Evolutionary conservation across 2,113 vertebrate genomes (phyloP).

Genomic region (Cyphomyrus plagiostoma): DNA sequence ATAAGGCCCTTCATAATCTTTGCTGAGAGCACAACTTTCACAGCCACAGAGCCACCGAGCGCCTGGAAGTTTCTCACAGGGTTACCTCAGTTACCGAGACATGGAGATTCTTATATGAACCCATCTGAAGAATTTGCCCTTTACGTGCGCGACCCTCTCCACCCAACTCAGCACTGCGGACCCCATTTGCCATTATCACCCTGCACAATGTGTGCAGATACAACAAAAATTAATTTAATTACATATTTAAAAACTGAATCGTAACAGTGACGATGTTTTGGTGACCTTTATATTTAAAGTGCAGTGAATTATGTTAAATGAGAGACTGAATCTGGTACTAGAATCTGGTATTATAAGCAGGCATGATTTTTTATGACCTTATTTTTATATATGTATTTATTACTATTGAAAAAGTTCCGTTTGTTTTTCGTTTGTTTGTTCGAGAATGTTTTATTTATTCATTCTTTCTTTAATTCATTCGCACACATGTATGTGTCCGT

Average conservation of each 20-base stretch:
- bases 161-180: not conserved
- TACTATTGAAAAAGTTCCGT: not conserved
- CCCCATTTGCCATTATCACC: not conserved
- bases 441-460: not conserved
- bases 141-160: not conserved
- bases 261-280: not conserved
- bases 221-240: not conserved
- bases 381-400: not conserved
- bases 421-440: not conserved
- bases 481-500: not conserved
- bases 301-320: not conserved
- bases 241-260: not conserved
- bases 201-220: not conserved
- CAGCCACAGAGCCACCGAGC: not conserved
- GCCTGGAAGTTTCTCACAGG: not conserved
- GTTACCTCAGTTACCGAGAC: not conserved
- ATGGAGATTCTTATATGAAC: not conserved
- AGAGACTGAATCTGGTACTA: not conserved
- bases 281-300: not conserved
- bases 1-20: not conserved
- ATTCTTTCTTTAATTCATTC: not conserved
- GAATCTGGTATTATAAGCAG: not conserved
- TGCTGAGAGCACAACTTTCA: not conserved
- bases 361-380: not conserved
- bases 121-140: slow-evolving; percentile 4